A percentile compares a stretch with the other conserved stretches of the same genome.
Conservation (phyloP, 2,888 invertebrate genomes). For the Temnothorax rugatulus region DNA sequence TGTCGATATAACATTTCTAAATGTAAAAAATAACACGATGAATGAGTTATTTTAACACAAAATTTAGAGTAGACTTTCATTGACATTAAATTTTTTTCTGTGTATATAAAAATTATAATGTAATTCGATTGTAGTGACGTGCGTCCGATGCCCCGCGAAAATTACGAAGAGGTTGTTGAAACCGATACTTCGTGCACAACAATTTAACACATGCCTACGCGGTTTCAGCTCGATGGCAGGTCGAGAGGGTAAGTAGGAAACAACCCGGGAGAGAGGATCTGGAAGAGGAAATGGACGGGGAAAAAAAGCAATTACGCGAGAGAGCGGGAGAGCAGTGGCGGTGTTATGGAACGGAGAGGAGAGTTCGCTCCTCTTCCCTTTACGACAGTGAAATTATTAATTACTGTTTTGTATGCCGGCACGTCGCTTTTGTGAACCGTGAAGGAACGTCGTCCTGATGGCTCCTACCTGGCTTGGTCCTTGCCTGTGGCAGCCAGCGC, state of each 20-base stretch:
- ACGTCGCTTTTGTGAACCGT: constrained; percentile 68
- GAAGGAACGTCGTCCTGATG: constrained; percentile 63
- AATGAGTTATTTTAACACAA: too few species aligned
- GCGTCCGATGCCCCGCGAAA: background rate
- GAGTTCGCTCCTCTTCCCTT: constrained; percentile 64
- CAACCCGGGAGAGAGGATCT: constrained; percentile 32
- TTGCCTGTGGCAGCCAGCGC: background rate
- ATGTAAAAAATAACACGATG: too few species aligned
- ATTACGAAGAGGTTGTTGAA: background rate
- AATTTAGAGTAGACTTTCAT: too few species aligned
- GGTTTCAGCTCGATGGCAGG: constrained; percentile 5
- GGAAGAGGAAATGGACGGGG: constrained; percentile 12
- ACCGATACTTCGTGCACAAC: background rate
- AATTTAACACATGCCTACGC: background rate
- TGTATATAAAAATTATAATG: constrained; percentile 14
- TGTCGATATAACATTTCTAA: too few species aligned
- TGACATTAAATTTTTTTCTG: too few species aligned
- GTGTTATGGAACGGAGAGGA: constrained; percentile 39
- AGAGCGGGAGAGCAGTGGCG: constrained; percentile 52
- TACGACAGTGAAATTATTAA: constrained; percentile 82
- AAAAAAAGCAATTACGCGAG: constrained; percentile 77
- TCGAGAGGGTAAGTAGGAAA: constrained; percentile 49
- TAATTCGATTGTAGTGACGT: background rate
- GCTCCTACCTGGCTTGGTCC: constrained; percentile 7
- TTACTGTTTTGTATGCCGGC: constrained; percentile 79